These are phyloP conservation scores for Diaphora mendica DNA, from an alignment of 2,888 invertebrate genomes.

Conservation along the genomic window DNA sequence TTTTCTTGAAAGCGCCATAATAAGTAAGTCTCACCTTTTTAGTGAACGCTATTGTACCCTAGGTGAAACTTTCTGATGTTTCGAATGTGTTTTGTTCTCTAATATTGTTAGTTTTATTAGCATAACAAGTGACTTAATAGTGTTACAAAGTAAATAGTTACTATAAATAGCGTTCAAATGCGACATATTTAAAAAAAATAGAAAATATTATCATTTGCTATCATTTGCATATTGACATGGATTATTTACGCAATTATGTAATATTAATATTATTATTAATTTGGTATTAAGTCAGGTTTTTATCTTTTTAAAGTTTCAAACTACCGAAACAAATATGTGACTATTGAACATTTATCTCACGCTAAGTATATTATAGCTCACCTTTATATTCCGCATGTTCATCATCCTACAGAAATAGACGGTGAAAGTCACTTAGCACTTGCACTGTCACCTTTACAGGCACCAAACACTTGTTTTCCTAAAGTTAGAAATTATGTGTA, in stretches of 20 bases:
- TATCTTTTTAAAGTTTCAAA: background rate
- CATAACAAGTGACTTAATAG: background rate
- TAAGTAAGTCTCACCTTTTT: slow-evolving; percentile 39
- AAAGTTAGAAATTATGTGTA: slow-evolving; percentile 47
- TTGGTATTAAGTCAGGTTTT: background rate
- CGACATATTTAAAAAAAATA: background rate
- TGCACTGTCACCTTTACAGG: slow-evolving; percentile 66
- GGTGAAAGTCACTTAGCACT: slow-evolving; percentile 78
- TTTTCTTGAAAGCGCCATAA: background rate
- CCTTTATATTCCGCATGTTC: slow-evolving; percentile 75
- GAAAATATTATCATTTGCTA: background rate
- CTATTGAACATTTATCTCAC: background rate
- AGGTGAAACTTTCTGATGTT: slow-evolving; percentile 9
- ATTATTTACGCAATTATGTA: background rate
- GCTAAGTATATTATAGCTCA: slow-evolving; percentile 37
- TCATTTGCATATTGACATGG: background rate
- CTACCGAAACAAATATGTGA: background rate
- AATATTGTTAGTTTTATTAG: background rate
- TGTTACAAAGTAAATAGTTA: background rate
- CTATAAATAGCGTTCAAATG: background rate
- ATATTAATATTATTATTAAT: background rate
- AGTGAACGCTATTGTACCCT: slow-evolving; percentile 7
- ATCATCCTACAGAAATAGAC: slow-evolving; percentile 68
- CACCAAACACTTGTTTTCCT: slow-evolving; percentile 50
- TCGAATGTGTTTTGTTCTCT: background rate